These are phyloP conservation scores for Wasmannia auropunctata DNA, from an alignment of 1,140 invertebrate genomes.

Conservation along the genomic window DNA sequence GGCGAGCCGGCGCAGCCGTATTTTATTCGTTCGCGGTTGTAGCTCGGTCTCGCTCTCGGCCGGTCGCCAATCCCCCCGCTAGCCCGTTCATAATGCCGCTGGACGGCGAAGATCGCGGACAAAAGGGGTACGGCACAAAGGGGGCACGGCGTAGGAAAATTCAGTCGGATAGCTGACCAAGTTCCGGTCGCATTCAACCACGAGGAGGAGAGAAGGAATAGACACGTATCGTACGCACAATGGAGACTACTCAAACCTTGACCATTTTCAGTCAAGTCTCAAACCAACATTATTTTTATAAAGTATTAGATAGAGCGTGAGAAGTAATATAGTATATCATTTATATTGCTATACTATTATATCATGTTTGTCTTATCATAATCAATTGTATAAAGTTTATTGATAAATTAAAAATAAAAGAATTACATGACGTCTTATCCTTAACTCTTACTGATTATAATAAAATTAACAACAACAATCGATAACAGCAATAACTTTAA, in stretches of 20 bases:
- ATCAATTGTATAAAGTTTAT: not conserved
- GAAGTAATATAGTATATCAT: not conserved
- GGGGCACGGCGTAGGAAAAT: conserved; percentile 67
- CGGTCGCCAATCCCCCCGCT: not conserved
- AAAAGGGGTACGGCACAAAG: conserved; percentile 66
- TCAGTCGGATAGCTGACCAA: conserved; percentile 65
- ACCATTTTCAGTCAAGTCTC: not conserved
- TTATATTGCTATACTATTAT: too few relatives aligned
- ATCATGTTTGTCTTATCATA: too few relatives aligned
- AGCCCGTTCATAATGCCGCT: conserved; percentile 67
- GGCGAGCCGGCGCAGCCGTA: conserved; percentile 60
- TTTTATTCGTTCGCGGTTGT: conserved; percentile 70
- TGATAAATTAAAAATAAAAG: not conserved
- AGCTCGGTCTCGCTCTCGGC: conserved; percentile 29
- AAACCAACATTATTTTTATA: not conserved
- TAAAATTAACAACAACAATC: not conserved
- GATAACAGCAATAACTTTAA: not conserved
- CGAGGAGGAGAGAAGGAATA: not conserved
- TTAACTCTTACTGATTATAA: not conserved
- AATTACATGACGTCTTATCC: not conserved
- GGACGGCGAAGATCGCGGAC: conserved; percentile 68
- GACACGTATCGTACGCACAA: conserved; percentile 47
- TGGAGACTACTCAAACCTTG: not conserved
- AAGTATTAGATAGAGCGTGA: not conserved
- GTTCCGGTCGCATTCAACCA: conserved; percentile 59